Percentiles rank a stretch among this genome's conserved stretches.
These are phyloP conservation scores for Omphaloscelis lunosa DNA, from an alignment of 2,888 invertebrate genomes.

Conservation along the genomic window DNA sequence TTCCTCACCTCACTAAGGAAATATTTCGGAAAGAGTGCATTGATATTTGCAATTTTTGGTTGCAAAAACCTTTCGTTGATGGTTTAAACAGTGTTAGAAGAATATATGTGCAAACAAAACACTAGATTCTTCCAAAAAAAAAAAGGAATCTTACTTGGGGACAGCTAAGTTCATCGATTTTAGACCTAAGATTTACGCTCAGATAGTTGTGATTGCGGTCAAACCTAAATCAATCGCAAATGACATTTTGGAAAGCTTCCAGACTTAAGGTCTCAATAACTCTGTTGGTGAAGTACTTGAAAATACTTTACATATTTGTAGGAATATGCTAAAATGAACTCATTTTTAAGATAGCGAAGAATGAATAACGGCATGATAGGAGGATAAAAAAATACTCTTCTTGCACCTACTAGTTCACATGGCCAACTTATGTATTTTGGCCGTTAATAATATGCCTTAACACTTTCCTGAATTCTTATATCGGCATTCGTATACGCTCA, in stretches of 20 bases:
- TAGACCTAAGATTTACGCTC: not conserved
- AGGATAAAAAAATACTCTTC: too few species aligned
- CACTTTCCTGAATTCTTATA: conserved; percentile 24
- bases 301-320: not conserved
- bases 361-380: not conserved
- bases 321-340: not conserved
- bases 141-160: not conserved
- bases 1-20: not conserved
- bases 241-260: not conserved
- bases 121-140: not conserved
- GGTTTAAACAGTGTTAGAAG: not conserved
- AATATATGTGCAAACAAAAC: not conserved
- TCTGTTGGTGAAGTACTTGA: not conserved
- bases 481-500: conserved; percentile 9
- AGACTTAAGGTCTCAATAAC: not conserved
- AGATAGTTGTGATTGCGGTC: conserved; percentile 1
- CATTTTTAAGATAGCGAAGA: not conserved
- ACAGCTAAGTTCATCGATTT: not conserved
- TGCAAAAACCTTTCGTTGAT: not conserved
- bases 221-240: conserved; percentile 14
- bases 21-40: not conserved
- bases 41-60: not conserved
- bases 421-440: not conserved
- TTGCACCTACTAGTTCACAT: not conserved
- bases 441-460: conserved; percentile 10